These are phyloP conservation scores for Aphaenogaster rudis DNA, from an alignment of 1,140 invertebrate genomes.

Conservation along the genomic window DNA sequence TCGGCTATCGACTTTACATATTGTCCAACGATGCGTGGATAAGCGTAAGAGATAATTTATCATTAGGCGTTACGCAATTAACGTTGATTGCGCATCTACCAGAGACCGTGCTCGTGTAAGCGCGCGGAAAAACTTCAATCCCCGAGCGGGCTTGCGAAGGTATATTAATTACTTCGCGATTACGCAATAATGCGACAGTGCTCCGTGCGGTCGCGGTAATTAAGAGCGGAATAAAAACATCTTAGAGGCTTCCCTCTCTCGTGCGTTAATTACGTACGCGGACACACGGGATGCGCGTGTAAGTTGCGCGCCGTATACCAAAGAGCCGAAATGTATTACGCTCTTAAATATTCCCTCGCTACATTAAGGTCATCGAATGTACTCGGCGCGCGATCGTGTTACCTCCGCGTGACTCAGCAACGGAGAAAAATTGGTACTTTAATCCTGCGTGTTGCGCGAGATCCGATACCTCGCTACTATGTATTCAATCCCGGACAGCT, in stretches of 20 bases:
- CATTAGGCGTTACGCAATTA: constrained; percentile 74
- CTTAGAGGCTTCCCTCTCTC: constrained; percentile 19
- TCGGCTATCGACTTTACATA: constrained; percentile 42
- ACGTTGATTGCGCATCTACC: constrained; percentile 69
- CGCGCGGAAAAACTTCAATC: constrained; percentile 52
- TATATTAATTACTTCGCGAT: constrained; percentile 66
- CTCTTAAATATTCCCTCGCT: constrained; percentile 38
- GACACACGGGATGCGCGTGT: constrained; percentile 11
- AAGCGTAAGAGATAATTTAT: constrained; percentile 71
- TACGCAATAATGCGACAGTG: constrained; percentile 64
- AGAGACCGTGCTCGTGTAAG: background rate
- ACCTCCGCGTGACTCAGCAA: constrained; percentile 16
- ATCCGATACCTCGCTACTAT: constrained; percentile 21
- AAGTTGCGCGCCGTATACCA: background rate
- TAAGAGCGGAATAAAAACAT: constrained; percentile 40
- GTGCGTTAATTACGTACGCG: constrained; percentile 43
- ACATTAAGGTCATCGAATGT: constrained; percentile 37
- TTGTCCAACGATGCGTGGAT: constrained; percentile 50
- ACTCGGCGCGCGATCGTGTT: constrained; percentile 28
- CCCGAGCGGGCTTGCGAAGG: constrained; percentile 24
- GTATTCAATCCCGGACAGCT: constrained; percentile 12
- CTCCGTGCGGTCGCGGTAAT: constrained; percentile 35
- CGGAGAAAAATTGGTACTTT: constrained; percentile 24
- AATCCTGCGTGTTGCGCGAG: background rate
- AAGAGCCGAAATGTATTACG: constrained; percentile 51